Conservation (phyloP, 2,888 invertebrate species). For the Oasisia sp. region DNA sequence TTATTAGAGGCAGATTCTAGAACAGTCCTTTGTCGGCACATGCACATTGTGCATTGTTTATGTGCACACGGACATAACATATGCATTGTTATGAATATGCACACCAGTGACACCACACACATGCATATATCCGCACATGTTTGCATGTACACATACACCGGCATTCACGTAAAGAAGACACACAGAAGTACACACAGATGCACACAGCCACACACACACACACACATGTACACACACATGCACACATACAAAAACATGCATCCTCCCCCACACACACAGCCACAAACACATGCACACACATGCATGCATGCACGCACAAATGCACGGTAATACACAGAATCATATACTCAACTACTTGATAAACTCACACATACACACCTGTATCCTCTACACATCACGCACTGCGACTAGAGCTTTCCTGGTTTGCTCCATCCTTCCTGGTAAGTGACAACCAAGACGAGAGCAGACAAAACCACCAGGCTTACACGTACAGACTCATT, state of each 20-base stretch:
- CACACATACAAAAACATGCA: too few relatives aligned
- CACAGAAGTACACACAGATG: not conserved
- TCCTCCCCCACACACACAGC: too few relatives aligned
- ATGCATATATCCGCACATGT: not conserved
- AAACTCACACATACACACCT: too few relatives aligned
- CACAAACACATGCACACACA: too few relatives aligned
- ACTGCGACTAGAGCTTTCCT: not conserved
- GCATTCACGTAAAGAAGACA: too few relatives aligned
- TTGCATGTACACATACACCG: too few relatives aligned
- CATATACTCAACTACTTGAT: too few relatives aligned
- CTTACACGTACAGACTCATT: not conserved
- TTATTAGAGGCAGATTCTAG: not conserved
- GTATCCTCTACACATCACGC: not conserved
- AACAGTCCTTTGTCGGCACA: not conserved
- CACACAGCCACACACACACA: not conserved
- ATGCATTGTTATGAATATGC: not conserved
- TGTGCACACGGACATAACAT: not conserved
- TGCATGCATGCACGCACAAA: too few relatives aligned
- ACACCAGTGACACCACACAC: too few relatives aligned
- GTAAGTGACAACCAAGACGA: not conserved
- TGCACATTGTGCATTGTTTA: not conserved
- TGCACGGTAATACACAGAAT: too few relatives aligned
- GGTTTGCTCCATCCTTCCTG: too few relatives aligned
- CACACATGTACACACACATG: not conserved
- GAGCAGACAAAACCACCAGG: too few relatives aligned